These are phyloP conservation scores for Bagarius yarrelli DNA, from an alignment of 2,113 vertebrate genomes.

Conservation along the genomic window DNA sequence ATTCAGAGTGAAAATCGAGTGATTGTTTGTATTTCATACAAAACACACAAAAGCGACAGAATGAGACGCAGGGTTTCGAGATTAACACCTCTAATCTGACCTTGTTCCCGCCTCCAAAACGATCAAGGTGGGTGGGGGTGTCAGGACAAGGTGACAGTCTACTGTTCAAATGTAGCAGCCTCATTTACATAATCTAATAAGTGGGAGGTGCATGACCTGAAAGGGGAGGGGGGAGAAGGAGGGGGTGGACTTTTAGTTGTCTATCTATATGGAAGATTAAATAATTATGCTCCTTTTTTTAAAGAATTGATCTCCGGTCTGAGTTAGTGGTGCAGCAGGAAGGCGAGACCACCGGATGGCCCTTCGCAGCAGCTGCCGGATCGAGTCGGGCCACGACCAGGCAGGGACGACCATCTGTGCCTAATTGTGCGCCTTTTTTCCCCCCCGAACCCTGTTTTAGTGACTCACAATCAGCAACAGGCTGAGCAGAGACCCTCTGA, in stretches of 20 bases:
- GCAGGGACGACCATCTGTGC: slow-evolving; percentile 79
- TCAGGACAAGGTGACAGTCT: slow-evolving; percentile 15
- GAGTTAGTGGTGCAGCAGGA: slow-evolving; percentile 47
- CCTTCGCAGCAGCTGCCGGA: slow-evolving; percentile 44
- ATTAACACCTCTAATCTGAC: slow-evolving; percentile 51
- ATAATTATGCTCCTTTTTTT: slow-evolving; percentile 47
- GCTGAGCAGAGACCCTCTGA: slow-evolving; percentile 75
- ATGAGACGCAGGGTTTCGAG: slow-evolving; percentile 38
- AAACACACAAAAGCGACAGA: background rate
- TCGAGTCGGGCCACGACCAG: slow-evolving; percentile 42
- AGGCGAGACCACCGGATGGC: slow-evolving; percentile 37
- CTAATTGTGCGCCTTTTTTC: slow-evolving; percentile 73
- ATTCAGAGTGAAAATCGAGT: no score
- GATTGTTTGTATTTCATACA: background rate
- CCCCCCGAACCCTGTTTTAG: slow-evolving; percentile 57
- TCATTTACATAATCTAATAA: slow-evolving; percentile 44
- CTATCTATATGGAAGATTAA: slow-evolving; percentile 11
- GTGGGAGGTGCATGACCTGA: slow-evolving; percentile 4
- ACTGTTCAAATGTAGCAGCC: slow-evolving; percentile 25
- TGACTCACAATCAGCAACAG: slow-evolving; percentile 78
- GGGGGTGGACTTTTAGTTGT: background rate
- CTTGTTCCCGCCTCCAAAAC: slow-evolving; percentile 33
- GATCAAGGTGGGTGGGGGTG: slow-evolving; percentile 7
- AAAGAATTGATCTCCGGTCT: slow-evolving; percentile 49
- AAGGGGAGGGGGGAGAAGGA: background rate